These are phyloP conservation scores for Heliconius melpomene DNA, from an alignment of 1,140 invertebrate genomes.

Conservation along the genomic window DNA sequence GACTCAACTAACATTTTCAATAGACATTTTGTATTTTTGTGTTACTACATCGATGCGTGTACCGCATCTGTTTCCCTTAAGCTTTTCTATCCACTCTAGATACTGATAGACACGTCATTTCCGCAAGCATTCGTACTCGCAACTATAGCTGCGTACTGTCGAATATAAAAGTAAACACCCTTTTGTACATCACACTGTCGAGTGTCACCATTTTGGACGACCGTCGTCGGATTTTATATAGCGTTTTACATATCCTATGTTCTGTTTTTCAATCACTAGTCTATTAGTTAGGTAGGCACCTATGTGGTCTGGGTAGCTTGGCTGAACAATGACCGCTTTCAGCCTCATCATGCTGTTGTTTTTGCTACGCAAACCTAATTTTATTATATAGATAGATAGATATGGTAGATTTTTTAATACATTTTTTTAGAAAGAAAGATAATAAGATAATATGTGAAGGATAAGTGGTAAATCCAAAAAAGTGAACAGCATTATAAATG, in stretches of 20 bases:
- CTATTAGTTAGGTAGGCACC: neutral
- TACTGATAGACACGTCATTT: slow-evolving; percentile 56
- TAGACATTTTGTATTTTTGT: neutral
- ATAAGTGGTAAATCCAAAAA: too few relatives aligned
- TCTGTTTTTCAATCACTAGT: neutral
- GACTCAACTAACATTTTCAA: neutral
- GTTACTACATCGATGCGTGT: neutral
- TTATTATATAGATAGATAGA: neutral
- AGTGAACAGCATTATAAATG: too few relatives aligned
- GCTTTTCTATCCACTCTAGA: slow-evolving; percentile 33
- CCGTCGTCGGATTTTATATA: neutral
- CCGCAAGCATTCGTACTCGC: slow-evolving; percentile 33
- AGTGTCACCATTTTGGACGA: neutral
- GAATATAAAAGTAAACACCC: slow-evolving; percentile 41
- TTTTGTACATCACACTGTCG: slow-evolving; percentile 26
- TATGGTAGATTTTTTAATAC: too few relatives aligned
- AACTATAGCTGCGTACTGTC: slow-evolving; percentile 36
- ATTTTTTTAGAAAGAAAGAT: too few relatives aligned
- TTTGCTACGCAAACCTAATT: neutral
- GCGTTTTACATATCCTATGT: neutral
- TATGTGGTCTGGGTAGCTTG: neutral
- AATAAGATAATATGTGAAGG: too few relatives aligned
- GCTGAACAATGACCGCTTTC: neutral
- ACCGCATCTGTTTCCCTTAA: slow-evolving; percentile 26
- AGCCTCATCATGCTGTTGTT: neutral